phyloP scores from a whole-genome alignment of 2,113 vertebrate genomes.

The Cyrtonyx montezumae region DNA sequence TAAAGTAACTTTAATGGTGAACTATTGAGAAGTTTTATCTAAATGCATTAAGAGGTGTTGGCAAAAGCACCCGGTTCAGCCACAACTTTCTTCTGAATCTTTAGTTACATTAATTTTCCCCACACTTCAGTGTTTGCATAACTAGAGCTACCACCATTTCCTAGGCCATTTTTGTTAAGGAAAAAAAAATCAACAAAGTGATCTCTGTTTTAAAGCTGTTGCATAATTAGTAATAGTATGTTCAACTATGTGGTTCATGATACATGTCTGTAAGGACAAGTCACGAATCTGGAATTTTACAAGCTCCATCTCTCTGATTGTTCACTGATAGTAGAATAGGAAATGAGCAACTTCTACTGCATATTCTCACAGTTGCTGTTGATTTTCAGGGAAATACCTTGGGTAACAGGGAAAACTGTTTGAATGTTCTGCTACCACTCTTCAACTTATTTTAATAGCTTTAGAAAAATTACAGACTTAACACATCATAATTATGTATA shows the following conservation, averaged over 20 bases:
- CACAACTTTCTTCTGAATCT: not conserved
- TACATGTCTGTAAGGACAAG: not conserved
- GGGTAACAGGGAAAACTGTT: not conserved
- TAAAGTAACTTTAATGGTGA: not conserved
- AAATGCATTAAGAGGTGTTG: not conserved
- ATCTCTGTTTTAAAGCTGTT: not conserved
- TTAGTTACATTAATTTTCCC: not conserved
- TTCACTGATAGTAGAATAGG: not conserved
- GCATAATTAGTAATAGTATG: not conserved
- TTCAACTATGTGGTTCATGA: not conserved
- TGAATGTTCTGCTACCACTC: not conserved
- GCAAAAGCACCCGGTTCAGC: not conserved
- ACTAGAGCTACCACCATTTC: not conserved
- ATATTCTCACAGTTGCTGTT: not conserved
- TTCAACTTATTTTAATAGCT: not conserved
- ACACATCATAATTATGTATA: not conserved
- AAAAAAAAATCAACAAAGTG: not conserved
- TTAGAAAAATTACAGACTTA: not conserved
- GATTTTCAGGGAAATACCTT: not conserved
- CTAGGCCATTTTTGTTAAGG: not conserved
- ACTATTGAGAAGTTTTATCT: not conserved
- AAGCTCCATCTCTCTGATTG: not conserved
- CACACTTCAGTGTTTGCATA: not conserved
- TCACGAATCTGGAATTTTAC: not conserved
- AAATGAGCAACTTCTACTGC: not conserved